Percentiles rank a stretch among this genome's conserved stretches.
These are phyloP conservation scores for Eremobia ochroleuca DNA, from an alignment of 2,888 invertebrate species.

Conservation along the genomic window DNA sequence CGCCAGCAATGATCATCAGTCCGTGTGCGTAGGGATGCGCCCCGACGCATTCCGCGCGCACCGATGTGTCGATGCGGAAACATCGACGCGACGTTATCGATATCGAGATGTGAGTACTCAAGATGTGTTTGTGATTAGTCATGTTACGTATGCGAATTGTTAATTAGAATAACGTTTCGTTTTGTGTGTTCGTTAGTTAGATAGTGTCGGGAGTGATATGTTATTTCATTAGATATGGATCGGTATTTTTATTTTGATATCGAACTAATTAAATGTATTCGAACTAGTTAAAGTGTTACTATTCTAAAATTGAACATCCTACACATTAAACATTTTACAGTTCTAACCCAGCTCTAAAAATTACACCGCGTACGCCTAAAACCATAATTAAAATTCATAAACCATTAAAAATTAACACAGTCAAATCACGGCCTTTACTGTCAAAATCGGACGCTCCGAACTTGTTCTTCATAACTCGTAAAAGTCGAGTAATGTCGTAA, in stretches of 20 bases:
- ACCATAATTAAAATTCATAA: conserved; percentile 66
- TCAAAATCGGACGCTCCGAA: conserved; percentile 78
- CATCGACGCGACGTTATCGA: conserved; percentile 74
- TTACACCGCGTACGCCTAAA: conserved; percentile 62
- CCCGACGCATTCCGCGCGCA: conserved; percentile 72
- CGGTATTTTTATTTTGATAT: conserved; percentile 7
- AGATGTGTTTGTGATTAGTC: conserved; percentile 67
- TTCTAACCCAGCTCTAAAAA: conserved; percentile 51
- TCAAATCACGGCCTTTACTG: conserved; percentile 72
- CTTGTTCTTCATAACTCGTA: conserved; percentile 81
- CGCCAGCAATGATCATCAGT: conserved; percentile 91
- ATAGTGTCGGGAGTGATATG: conserved; percentile 40
- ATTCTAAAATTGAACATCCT: conserved; percentile 10
- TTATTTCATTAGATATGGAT: conserved; percentile 27
- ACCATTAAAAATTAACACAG: conserved; percentile 67
- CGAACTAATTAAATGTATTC: conserved; percentile 12
- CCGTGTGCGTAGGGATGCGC: conserved; percentile 88
- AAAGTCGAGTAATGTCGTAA: conserved; percentile 82
- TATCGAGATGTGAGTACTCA: conserved; percentile 65
- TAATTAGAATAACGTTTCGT: conserved; percentile 63
- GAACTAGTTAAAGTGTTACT: not conserved
- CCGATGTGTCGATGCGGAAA: conserved; percentile 79
- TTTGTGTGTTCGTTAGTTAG: conserved; percentile 49
- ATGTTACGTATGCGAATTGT: conserved; percentile 70
- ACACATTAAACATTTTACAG: conserved; percentile 58